Evolutionary conservation across 2,888 invertebrate genomes (phyloP).

Genomic region (Lasioglossum malachurum): DNA sequence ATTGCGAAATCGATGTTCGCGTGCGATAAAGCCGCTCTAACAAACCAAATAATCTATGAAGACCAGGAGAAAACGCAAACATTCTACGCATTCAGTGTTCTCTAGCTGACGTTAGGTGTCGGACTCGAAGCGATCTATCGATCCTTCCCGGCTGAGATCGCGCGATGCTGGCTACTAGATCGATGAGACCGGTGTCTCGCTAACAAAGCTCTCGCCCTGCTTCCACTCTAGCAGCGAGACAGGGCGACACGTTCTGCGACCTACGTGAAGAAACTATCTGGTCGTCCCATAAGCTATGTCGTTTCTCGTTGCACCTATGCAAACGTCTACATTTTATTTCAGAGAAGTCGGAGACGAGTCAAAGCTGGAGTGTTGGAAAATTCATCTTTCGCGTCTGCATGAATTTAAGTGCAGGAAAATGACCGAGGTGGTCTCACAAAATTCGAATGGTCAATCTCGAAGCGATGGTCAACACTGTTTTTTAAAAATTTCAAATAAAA

Average conservation of each 20-base stretch:
- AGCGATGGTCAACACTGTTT: too few relatives aligned
- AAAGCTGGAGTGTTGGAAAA: not conserved
- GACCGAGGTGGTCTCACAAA: too few relatives aligned
- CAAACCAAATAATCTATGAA: not conserved
- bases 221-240: constrained; percentile 38
- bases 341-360: not conserved
- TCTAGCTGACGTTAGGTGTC: constrained; percentile 33
- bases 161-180: constrained; percentile 9
- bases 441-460: not conserved
- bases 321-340: not conserved
- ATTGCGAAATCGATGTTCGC: not conserved
- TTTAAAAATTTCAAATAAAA: too few relatives aligned
- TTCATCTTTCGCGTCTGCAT: not conserved
- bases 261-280: constrained; percentile 25
- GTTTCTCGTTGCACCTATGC: not conserved
- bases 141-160: not conserved
- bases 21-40: not conserved
- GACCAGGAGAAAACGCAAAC: constrained; percentile 1
- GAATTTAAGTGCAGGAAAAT: not conserved
- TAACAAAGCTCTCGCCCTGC: constrained; percentile 53
- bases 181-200: constrained; percentile 8
- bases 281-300: not conserved
- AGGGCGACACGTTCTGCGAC: constrained; percentile 16
- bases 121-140: constrained; percentile 39
- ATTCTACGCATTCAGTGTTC: constrained; percentile 48